A percentile compares a stretch with the other conserved stretches of the same genome.
These are phyloP conservation scores for Simalia tracyae DNA, from an alignment of 2,797 vertebrate genomes.

Conservation along the genomic window DNA sequence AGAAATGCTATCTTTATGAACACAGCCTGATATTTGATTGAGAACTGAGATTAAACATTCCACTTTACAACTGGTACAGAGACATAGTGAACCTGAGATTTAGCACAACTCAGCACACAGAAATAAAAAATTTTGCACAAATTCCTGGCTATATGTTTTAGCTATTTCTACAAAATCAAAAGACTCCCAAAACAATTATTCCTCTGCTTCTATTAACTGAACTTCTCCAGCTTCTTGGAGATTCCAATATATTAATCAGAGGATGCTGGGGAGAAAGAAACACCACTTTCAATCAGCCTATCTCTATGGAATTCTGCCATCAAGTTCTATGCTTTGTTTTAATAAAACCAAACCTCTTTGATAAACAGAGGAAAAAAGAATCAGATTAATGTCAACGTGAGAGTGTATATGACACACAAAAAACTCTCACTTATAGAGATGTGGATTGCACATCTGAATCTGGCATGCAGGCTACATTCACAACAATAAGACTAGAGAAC, in stretches of 20 bases:
- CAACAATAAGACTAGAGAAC: neutral
- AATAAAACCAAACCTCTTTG: neutral
- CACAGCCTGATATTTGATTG: neutral
- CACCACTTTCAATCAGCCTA: neutral
- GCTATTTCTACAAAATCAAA: neutral
- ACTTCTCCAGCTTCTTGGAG: neutral
- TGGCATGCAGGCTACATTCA: neutral
- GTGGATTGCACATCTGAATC: neutral
- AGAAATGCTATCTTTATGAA: neutral
- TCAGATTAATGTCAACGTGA: neutral
- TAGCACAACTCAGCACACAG: neutral
- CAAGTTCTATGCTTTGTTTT: neutral
- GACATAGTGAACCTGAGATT: neutral
- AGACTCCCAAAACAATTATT: neutral
- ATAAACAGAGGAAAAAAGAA: neutral
- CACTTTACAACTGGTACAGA: neutral
- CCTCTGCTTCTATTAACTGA: neutral
- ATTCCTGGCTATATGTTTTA: neutral
- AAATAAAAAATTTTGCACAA: neutral
- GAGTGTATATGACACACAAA: neutral
- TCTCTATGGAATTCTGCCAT: neutral
- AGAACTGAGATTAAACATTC: neutral
- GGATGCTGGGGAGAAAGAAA: neutral
- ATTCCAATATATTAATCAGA: neutral
- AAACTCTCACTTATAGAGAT: neutral